phyloP scores from a whole-genome alignment of 2,113 vertebrate species.

The Python bivittatus region DNA sequence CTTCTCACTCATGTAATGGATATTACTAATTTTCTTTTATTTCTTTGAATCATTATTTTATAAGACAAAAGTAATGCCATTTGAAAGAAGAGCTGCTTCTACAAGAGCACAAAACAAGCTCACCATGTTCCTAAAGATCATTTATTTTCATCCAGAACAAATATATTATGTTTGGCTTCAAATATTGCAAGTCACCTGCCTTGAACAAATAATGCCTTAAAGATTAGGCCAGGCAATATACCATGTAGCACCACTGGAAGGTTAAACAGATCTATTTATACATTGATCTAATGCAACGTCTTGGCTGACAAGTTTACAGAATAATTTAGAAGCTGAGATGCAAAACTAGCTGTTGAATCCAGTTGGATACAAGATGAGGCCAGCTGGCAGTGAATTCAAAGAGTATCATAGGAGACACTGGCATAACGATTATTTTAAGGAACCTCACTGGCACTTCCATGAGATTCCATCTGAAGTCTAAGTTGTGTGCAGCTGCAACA shows the following conservation, averaged over 20 bases:
- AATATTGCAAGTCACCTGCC: not conserved
- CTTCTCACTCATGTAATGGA: not conserved
- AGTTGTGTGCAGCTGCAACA: not conserved
- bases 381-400: not conserved
- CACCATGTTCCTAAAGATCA: not conserved
- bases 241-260: not conserved
- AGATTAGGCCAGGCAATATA: not conserved
- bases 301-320: not conserved
- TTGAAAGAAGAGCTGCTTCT: not conserved
- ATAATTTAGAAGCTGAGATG: slow-evolving; percentile 13
- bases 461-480: not conserved
- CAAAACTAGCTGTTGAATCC: not conserved
- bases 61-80: not conserved
- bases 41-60: not conserved
- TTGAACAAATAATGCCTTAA: not conserved
- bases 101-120: not conserved
- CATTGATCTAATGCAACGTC: not conserved
- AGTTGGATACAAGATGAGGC: not conserved
- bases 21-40: not conserved
- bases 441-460: not conserved
- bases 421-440: not conserved
- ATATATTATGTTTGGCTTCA: slow-evolving; percentile 9
- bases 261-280: not conserved
- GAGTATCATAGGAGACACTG: not conserved
- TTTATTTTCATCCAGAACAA: not conserved